Conservation (phyloP, 2,888 invertebrate species). For the Cecidostiba fungosa region DNA sequence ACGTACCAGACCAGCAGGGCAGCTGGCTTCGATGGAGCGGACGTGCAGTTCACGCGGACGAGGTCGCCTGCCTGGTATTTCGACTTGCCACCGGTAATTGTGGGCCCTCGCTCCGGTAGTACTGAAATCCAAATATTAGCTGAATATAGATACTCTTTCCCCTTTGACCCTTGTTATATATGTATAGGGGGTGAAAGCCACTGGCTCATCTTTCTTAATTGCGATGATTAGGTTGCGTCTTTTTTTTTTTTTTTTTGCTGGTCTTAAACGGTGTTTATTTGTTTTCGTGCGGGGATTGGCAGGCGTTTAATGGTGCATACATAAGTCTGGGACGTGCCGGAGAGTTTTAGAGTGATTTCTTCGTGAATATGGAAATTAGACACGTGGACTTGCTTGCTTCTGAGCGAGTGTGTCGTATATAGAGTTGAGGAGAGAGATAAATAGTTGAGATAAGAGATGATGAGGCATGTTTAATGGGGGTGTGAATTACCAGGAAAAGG, state of each 20-base stretch:
- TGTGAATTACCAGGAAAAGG: conserved; percentile 29
- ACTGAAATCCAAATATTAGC: conserved; percentile 77
- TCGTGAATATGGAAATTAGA: too few relatives aligned
- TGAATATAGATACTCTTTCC: neutral
- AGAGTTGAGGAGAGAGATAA: neutral
- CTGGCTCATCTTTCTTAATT: conserved; percentile 52
- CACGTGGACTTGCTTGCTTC: too few relatives aligned
- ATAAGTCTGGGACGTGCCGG: too few relatives aligned
- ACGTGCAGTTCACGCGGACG: conserved; percentile 84
- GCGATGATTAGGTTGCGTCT: conserved; percentile 31
- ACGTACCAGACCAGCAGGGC: conserved; percentile 84
- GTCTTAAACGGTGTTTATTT: neutral
- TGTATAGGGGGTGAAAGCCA: neutral
- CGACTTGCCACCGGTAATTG: conserved; percentile 83
- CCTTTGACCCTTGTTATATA: neutral
- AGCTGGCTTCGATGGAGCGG: conserved; percentile 84
- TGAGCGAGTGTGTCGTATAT: neutral
- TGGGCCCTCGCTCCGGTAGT: conserved; percentile 84
- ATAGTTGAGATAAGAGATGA: conserved; percentile 26
- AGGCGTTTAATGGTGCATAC: too few relatives aligned
- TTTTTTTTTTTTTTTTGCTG: conserved; percentile 4
- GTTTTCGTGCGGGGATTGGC: neutral
- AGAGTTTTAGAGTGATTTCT: too few relatives aligned
- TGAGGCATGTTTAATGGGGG: neutral
- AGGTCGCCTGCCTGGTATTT: conserved; percentile 84